A percentile compares a stretch with the other conserved stretches of the same genome.
Evolutionary conservation across 2,888 invertebrate genomes (phyloP).

Genomic region (Ryuthela nishihirai): DNA sequence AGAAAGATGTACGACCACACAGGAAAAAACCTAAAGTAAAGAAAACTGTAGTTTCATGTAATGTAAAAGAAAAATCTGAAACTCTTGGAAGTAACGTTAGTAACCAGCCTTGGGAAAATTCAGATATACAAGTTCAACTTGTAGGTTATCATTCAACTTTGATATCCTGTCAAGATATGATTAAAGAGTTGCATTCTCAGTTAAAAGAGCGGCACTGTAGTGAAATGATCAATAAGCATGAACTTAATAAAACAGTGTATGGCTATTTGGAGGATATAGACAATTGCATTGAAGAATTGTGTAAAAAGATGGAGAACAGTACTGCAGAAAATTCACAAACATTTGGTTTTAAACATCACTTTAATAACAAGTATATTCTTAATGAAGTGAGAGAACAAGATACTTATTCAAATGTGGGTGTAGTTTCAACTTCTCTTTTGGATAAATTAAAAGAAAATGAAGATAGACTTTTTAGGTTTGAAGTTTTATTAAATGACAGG

Average conservation of each 20-base stretch:
- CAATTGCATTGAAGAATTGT: slow-evolving; percentile 30
- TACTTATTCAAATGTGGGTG: slow-evolving; percentile 1
- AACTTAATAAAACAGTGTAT: slow-evolving; percentile 26
- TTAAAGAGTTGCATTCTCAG: slow-evolving; percentile 30
- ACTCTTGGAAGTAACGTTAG: too few species aligned
- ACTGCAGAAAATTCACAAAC: slow-evolving; percentile 6
- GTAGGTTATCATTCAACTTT: slow-evolving; percentile 29
- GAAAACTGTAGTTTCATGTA: too few species aligned
- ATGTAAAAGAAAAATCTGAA: too few species aligned
- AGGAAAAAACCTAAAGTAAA: too few species aligned
- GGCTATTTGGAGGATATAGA: slow-evolving; percentile 34
- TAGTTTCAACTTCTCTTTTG: slow-evolving; percentile 6
- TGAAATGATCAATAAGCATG: slow-evolving; percentile 31
- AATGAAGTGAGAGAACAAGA: slow-evolving; percentile 9
- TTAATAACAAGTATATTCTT: background rate
- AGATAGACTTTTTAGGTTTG: slow-evolving; percentile 22
- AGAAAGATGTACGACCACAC: too few species aligned
- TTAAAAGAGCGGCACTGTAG: slow-evolving; percentile 32
- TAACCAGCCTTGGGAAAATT: slow-evolving; percentile 11
- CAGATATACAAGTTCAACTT: slow-evolving; percentile 23
- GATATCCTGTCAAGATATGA: slow-evolving; percentile 35
- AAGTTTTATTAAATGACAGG: slow-evolving; percentile 19
- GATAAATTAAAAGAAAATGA: slow-evolving; percentile 29
- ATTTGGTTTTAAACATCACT: slow-evolving; percentile 16
- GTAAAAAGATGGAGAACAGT: slow-evolving; percentile 31